Evolutionary conservation across 2,113 vertebrate genomes (phyloP), one percentile per base, ranked within the genome.

Genomic region (Rhegmatorhina hoffmannsi): DNA sequence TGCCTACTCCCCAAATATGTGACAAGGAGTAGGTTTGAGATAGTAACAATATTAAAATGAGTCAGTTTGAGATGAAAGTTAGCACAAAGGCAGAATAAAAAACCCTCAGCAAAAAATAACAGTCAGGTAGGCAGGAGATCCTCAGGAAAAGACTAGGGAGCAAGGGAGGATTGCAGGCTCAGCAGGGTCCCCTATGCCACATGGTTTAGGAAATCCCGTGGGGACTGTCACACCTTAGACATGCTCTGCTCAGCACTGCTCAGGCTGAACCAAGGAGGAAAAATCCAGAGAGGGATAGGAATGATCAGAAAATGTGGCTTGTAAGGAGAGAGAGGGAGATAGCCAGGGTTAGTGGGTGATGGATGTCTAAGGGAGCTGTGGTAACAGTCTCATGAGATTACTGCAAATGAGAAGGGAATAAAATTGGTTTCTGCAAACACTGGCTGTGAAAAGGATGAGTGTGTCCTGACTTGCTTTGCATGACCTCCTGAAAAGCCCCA

Each of bases 1-100:
- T 95, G 85, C 95, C 95, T 88, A 93, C 94, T 93, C 90, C 44
- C 58, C 43, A 59, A 11, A 38, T 62, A 62, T 43, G 75, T 95
- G 90, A 95, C 93, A 96, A 92, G 85, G 94, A 94, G 96, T 92
- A 85, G 94, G 90, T 92, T 86, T 88, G 93, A 96, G 90, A 93
- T 91, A 96, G 93, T 94, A 95, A 95, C 89, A 97, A 94, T 96
- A 95, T 78, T 88, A 94, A 94, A 92, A 84, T 84, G 91, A 96
- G 91, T 92, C 95, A 50, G 94, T 90, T 74, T 21, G 72, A 93
- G 68, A 84, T 89, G 72, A 78, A 92, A 93, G 67, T 76, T 88
- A 73, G 60, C 59, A 88, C 46, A 70, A 81, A 67, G 6, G 69
- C 68, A 75, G 84, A 40, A 79, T 43, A n/a, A 84, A 70, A 94